Conservation (phyloP, 2,888 invertebrate genomes). For the Campopleginae sp. region DNA sequence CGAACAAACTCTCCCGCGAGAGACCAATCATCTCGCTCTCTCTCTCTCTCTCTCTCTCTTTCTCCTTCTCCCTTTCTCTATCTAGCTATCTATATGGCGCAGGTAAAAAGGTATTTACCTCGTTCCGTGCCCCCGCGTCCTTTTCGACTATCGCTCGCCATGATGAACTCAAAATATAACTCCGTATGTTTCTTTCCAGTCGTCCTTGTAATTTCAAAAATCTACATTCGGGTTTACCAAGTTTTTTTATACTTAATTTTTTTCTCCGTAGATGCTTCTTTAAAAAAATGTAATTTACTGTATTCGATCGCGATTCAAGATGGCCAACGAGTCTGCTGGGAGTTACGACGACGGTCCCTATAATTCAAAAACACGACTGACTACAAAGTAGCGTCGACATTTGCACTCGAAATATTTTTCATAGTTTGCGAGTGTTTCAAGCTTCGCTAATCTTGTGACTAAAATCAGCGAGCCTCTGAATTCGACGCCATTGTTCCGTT, state of each 20-base stretch:
- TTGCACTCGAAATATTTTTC: not conserved
- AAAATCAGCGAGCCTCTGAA: not conserved
- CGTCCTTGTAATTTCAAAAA: slow-evolving; percentile 10
- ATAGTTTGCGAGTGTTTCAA: not conserved
- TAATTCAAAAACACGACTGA: not conserved
- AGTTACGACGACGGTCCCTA: not conserved
- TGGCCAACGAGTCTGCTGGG: slow-evolving; percentile 1
- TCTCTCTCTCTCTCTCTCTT: slow-evolving; percentile 8
- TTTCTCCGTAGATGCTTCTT: not conserved
- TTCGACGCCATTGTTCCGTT: not conserved
- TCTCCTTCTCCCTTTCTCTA: not conserved
- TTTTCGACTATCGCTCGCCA: not conserved
- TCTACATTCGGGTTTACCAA: not conserved
- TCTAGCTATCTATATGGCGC: not conserved
- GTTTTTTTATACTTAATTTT: not conserved
- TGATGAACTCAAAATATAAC: slow-evolving; percentile 7
- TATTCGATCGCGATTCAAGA: slow-evolving; percentile 1
- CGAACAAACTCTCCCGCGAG: slow-evolving; percentile 11
- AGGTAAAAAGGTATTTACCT: slow-evolving; percentile 12
- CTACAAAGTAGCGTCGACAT: not conserved
- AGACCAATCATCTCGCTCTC: slow-evolving; percentile 10
- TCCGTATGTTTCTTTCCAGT: not conserved
- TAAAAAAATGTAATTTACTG: not conserved
- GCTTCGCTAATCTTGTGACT: not conserved
- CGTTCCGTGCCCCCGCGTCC: not conserved